Base-by-base conservation (phyloP, 2,797 vertebrate genomes). In the Etheostoma nigrum region DNA sequence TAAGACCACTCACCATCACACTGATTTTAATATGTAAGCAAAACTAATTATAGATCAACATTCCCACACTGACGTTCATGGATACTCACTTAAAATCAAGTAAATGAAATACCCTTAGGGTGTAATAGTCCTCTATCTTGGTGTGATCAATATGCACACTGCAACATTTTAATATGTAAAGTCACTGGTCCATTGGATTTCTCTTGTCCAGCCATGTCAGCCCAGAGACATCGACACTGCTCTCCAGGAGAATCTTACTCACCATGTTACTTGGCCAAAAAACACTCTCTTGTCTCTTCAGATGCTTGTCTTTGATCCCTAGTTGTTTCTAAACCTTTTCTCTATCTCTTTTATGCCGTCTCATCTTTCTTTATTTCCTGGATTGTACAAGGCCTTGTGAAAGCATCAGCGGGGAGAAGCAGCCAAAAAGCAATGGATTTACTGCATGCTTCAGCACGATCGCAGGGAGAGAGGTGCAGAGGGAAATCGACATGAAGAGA, bases 141-240 rank as follows among this genome's bases (percentile, higher is more conserved):
- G 59, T 66, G 72, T 83, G 85, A 91, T 90, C 88, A 84, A 90
- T 87, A 86, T 75, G 74, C 71, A 11, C 51, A 53, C 60, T 69
- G 74, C 69, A 79, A 73, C 68, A 52, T 72, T 88, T 83, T 88
- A 84, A 89, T 89, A 83, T 84, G 63, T 83, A 78, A 84, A 92
- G 81, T 86, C 74, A 89, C 78, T 67, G 87, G 82, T 87, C 81
- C 79, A 60, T 81, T 86, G 71, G 84, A 78, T 86, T 86, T 86
- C 78, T 90, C 87, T 86, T 82, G 87, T 84, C 77, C 55, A 84
- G 69, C 53, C 55, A 30, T 81, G 83, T 82, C 86, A 87, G 63
- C 68, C 52, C 57, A 13, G 57, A 82, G 79, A 84, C 82, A 71
- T 78, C 58, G 84, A 82, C 75, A 2, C 85, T 55, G 76, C 82